These are phyloP conservation scores for Abscondita cerata DNA, from an alignment of 2,888 invertebrate species.

Conservation along the genomic window DNA sequence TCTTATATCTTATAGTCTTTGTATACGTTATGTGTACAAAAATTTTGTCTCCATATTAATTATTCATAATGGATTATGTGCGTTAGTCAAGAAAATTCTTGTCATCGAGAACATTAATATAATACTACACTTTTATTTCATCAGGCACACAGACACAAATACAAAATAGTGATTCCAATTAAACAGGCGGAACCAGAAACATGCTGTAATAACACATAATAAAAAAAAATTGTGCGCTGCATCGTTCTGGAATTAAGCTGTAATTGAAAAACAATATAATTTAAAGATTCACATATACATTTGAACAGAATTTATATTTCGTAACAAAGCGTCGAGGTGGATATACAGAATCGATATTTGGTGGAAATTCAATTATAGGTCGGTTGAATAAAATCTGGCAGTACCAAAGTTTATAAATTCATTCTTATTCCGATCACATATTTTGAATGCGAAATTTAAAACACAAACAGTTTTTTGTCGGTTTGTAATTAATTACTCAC, in stretches of 20 bases:
- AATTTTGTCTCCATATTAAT: too few species aligned
- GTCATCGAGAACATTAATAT: too few species aligned
- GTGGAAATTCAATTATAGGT: slow-evolving; percentile 12
- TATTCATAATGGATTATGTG: too few species aligned
- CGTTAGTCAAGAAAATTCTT: too few species aligned
- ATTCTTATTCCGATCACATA: slow-evolving; percentile 8
- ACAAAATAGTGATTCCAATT: too few species aligned
- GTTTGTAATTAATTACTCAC: slow-evolving; percentile 1
- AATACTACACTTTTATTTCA: too few species aligned
- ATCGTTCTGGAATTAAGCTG: neutral
- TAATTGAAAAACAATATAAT: neutral
- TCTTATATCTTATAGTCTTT: too few species aligned
- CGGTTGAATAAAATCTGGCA: slow-evolving; percentile 2
- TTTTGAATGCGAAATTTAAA: neutral
- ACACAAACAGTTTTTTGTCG: neutral
- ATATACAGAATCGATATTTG: slow-evolving; percentile 12
- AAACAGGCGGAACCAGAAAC: too few species aligned
- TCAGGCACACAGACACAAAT: too few species aligned
- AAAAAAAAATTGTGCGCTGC: too few species aligned
- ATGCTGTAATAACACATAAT: too few species aligned
- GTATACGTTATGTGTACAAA: too few species aligned
- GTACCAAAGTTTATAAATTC: slow-evolving; percentile 9
- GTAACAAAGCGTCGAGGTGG: neutral
- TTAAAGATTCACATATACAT: neutral
- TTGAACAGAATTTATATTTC: neutral